These are phyloP conservation scores for Siniperca knerii DNA, from an alignment of 2,113 vertebrate genomes.

Conservation along the genomic window DNA sequence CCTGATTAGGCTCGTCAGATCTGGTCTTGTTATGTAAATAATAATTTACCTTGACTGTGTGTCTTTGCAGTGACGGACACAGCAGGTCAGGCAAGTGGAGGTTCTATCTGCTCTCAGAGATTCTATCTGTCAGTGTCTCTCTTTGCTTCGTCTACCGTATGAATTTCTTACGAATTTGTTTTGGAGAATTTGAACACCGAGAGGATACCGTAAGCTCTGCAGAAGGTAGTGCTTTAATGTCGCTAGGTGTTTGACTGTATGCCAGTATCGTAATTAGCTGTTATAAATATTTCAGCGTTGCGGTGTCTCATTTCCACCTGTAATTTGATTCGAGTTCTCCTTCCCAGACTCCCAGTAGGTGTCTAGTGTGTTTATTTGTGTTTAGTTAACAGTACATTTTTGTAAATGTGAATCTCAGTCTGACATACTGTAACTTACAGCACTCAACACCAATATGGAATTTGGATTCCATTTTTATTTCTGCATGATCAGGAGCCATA, in stretches of 20 bases:
- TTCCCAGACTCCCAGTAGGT: not conserved
- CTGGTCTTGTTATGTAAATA: not conserved
- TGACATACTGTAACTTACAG: not conserved
- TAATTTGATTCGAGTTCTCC: constrained; percentile 38
- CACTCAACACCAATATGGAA: not conserved
- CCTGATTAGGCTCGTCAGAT: constrained; percentile 20
- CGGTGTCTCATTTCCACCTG: constrained; percentile 59
- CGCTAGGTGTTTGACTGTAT: constrained; percentile 33
- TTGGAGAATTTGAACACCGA: not conserved
- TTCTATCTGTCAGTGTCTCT: not conserved
- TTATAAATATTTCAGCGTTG: constrained; percentile 75
- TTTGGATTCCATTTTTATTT: not conserved
- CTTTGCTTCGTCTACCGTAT: not conserved
- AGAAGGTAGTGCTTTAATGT: constrained; percentile 13
- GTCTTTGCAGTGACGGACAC: not conserved
- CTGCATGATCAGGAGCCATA: not conserved
- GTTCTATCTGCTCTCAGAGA: not conserved
- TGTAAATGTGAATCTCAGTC: not conserved
- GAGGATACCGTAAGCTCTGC: not conserved
- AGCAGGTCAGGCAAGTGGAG: not conserved
- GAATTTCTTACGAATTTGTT: not conserved
- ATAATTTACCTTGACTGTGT: not conserved
- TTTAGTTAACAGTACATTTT: not conserved
- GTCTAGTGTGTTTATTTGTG: not conserved
- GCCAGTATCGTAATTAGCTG: constrained; percentile 66